phyloP scores from a whole-genome alignment of 2,888 invertebrate species.

The Arenicola marina region DNA sequence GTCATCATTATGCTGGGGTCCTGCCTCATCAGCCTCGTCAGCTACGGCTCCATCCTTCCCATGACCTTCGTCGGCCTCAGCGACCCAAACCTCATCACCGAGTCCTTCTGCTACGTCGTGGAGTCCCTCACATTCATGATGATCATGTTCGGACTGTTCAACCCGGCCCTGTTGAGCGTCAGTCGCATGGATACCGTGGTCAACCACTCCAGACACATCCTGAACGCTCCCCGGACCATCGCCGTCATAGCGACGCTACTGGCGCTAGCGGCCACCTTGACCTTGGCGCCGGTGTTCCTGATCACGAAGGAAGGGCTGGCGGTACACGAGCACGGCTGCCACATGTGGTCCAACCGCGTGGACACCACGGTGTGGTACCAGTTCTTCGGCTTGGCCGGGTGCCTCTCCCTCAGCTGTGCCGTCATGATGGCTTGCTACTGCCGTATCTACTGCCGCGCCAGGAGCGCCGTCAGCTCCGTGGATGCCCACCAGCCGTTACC shows the following conservation, averaged over 20 bases:
- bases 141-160: not conserved
- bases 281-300: not conserved
- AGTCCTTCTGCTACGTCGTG: not conserved
- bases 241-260: not conserved
- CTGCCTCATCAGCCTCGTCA: not conserved
- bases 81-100: not conserved
- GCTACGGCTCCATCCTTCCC: constrained; percentile 1
- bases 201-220: not conserved
- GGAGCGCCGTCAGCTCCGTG: too few relatives aligned
- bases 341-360: not conserved
- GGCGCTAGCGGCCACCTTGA: not conserved
- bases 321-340: not conserved
- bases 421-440: too few relatives aligned
- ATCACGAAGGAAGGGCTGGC: not conserved
- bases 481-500: too few relatives aligned
- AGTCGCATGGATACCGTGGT: not conserved
- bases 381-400: not conserved
- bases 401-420: too few relatives aligned
- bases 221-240: not conserved
- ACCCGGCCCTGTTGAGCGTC: not conserved
- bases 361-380: not conserved
- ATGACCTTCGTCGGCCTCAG: not conserved
- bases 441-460: too few relatives aligned
- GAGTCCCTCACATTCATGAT: not conserved
- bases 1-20: not conserved